phyloP scores from a whole-genome alignment of 2,888 invertebrate genomes.

The Drosophila cognata region DNA sequence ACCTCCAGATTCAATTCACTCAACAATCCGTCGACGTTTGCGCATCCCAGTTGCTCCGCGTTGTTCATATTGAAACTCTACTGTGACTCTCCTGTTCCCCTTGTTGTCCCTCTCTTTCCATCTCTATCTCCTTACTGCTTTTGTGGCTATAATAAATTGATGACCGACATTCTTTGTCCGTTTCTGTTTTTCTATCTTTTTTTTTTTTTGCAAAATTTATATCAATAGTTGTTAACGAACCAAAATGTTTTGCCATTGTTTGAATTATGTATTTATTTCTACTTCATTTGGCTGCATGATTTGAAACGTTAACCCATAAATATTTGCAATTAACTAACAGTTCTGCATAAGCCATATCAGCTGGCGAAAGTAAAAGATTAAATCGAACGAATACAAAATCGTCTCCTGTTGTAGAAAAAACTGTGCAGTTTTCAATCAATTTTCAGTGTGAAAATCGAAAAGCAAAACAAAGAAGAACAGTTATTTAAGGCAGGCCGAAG shows the following conservation, averaged over 20 bases:
- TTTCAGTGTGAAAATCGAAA: neutral
- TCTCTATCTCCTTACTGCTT: neutral
- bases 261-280: constrained; percentile 3
- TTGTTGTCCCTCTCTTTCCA: neutral
- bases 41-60: constrained; percentile 38
- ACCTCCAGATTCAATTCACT: constrained; percentile 40
- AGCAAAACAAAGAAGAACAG: neutral
- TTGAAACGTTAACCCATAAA: constrained; percentile 22
- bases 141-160: constrained; percentile 63
- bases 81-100: neutral
- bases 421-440: neutral
- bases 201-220: constrained; percentile 54
- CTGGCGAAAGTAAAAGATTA: neutral
- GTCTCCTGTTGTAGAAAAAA: neutral
- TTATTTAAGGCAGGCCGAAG: neutral
- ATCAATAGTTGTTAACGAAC: constrained; percentile 59
- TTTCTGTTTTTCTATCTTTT: constrained; percentile 34
- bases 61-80: constrained; percentile 18
- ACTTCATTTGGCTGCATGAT: constrained; percentile 4
- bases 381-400: neutral
- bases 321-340: neutral
- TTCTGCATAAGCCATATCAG: neutral
- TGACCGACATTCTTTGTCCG: constrained; percentile 31
- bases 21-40: constrained; percentile 45
- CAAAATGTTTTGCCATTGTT: constrained; percentile 32